These are phyloP conservation scores for Cherax destructor DNA, from an alignment of 1,140 invertebrate species.

Conservation along the genomic window DNA sequence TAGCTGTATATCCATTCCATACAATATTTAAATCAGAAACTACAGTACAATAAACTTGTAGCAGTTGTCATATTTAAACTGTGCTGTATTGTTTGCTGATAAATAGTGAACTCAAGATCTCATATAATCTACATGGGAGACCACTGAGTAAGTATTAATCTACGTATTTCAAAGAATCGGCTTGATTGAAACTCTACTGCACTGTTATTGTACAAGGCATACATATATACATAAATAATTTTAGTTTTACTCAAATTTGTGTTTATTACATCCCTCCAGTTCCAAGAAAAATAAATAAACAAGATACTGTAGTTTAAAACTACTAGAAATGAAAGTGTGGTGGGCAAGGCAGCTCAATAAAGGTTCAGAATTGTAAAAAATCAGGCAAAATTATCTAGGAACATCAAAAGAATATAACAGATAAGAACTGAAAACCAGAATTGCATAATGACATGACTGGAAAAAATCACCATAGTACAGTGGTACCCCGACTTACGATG, in stretches of 20 bases:
- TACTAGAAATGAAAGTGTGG: no score
- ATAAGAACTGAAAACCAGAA: no score
- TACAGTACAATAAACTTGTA: not conserved
- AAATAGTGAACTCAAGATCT: not conserved
- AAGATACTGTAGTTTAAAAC: not conserved
- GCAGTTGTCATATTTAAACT: not conserved
- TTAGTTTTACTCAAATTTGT: not conserved
- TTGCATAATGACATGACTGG: no score
- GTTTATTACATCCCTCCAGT: not conserved
- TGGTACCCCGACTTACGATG: no score
- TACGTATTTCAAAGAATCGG: not conserved
- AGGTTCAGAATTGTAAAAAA: no score
- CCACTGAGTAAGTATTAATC: not conserved
- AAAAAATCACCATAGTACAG: no score
- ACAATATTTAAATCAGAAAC: no score
- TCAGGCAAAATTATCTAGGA: no score
- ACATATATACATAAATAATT: not conserved
- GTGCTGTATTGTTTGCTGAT: not conserved
- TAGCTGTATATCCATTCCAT: no score
- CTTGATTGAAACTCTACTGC: not conserved
- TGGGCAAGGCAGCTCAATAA: no score
- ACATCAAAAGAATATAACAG: no score
- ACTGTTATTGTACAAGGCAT: not conserved
- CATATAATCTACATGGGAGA: not conserved
- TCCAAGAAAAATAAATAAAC: not conserved